Base-by-base conservation (phyloP, 2,113 vertebrate species). In the Columba janthina region DNA sequence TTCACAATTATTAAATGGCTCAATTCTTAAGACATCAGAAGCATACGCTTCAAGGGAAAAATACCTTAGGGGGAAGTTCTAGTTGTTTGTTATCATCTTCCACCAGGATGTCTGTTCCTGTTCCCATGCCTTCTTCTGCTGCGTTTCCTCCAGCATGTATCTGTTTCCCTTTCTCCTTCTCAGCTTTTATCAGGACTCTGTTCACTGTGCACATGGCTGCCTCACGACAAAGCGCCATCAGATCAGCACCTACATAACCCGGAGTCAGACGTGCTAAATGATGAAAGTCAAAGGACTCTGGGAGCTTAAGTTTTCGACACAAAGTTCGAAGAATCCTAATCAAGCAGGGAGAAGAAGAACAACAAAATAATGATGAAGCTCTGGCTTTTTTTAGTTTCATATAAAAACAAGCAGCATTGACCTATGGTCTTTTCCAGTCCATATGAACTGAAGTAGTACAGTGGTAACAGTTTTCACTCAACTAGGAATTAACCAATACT, bases 151-250 rank as follows among this genome's bases (percentile, higher is more conserved):
- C 81, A 10, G 9, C 2, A 4, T 21, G 32, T 3, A 9, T 5
- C 1, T 17, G 40, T 31, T 25, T 57, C 26, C 32, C 6, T 15
- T 56, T 54, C 14, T 69, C 81, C 26, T 82, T 67, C 56, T 90
- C 94, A 2, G 91, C 64, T 13, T 96, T 85, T 91, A 98, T 89
- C 26, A 99, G 97, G 62, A 98, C 97, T 85, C 99, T 97, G 92
- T 97, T 98, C 22, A 99, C 98, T 0, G 99, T 98, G 24, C 93
- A 97, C 98, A 99, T 98, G 57, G 99, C 99, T 3, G 99, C 99
- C 89, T 99, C 99, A 0, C 98, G 98, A 74, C 99, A 99, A 44
- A 99, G 98, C 0, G 99, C 99, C 99, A 99, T 99, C 46, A 99
- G 96, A 73, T 99, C 99, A 2, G 99, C 99, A 1, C 99, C 99